A percentile compares a stretch with the other conserved stretches of the same genome.
Evolutionary conservation across 2,797 vertebrate species (phyloP).

Genomic region (Hippoglossus hippoglossus): DNA sequence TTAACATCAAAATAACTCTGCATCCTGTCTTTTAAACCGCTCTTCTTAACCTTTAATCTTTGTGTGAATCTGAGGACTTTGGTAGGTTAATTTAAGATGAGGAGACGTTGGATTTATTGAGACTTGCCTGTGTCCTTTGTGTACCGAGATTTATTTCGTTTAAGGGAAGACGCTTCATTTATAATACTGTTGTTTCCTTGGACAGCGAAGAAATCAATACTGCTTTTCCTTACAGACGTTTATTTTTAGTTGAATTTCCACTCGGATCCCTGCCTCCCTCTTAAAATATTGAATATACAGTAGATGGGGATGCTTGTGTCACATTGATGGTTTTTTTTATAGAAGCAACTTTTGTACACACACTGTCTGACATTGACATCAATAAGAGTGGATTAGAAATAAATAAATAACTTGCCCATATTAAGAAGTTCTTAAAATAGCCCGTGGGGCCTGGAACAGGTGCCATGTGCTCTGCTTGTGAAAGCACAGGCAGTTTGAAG

Average conservation of each 20-base stretch:
- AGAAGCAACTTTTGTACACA: slow-evolving; percentile 34
- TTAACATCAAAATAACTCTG: slow-evolving; percentile 9
- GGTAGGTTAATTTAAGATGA: slow-evolving; percentile 22
- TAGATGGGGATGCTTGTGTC: slow-evolving; percentile 24
- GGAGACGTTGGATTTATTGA: slow-evolving; percentile 3
- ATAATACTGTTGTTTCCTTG: not conserved
- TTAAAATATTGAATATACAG: slow-evolving; percentile 22
- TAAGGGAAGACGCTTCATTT: not conserved
- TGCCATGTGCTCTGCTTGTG: slow-evolving; percentile 88
- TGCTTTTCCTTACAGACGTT: not conserved
- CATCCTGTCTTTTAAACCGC: slow-evolving; percentile 4
- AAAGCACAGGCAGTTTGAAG: slow-evolving; percentile 73
- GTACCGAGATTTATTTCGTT: not conserved
- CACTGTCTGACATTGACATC: slow-evolving; percentile 55
- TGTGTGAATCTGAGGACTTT: slow-evolving; percentile 16
- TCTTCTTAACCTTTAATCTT: not conserved
- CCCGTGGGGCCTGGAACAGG: slow-evolving; percentile 89
- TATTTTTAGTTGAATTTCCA: slow-evolving; percentile 38
- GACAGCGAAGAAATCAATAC: slow-evolving; percentile 4
- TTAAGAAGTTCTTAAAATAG: slow-evolving; percentile 95
- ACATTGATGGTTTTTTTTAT: slow-evolving; percentile 25
- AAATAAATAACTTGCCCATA: slow-evolving; percentile 87
- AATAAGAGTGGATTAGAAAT: slow-evolving; percentile 75
- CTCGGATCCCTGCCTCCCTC: slow-evolving; percentile 15
- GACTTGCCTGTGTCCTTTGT: slow-evolving; percentile 23